Conservation (phyloP, 2,888 invertebrate species). For the Oscheius myriophilus region DNA sequence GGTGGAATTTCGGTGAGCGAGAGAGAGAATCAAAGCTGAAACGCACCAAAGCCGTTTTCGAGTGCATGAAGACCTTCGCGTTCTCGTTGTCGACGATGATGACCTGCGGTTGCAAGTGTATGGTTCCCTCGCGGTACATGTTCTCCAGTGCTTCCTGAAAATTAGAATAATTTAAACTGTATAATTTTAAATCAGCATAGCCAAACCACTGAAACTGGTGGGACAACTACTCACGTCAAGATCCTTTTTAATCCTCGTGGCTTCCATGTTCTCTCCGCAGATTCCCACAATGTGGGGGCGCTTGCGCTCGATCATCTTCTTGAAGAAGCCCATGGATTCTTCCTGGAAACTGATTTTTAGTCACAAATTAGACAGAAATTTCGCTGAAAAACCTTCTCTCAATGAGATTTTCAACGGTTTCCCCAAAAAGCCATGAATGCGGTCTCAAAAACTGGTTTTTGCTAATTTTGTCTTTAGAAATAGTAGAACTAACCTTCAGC, state of each 20-base stretch:
- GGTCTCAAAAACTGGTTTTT: neutral
- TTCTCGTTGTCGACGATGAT: slow-evolving; percentile 93
- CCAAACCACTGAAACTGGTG: too few species aligned
- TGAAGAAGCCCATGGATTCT: slow-evolving; percentile 58
- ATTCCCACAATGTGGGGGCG: slow-evolving; percentile 93
- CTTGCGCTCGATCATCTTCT: slow-evolving; percentile 82
- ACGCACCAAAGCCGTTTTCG: slow-evolving; percentile 76
- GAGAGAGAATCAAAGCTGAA: too few species aligned
- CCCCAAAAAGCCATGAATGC: neutral
- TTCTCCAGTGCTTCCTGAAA: slow-evolving; percentile 47
- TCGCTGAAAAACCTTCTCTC: too few species aligned
- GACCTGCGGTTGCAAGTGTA: slow-evolving; percentile 73
- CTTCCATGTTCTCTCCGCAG: slow-evolving; percentile 81
- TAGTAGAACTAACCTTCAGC: slow-evolving; percentile 41
- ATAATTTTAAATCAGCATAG: neutral
- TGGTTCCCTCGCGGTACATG: slow-evolving; percentile 72
- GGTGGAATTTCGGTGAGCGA: too few species aligned
- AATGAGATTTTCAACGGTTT: neutral
- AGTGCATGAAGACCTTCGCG: slow-evolving; percentile 89
- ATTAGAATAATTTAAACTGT: neutral
- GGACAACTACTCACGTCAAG: slow-evolving; percentile 9
- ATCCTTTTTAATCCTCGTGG: slow-evolving; percentile 43
- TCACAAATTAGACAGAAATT: neutral
- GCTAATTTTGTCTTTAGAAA: too few species aligned
- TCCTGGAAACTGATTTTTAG: slow-evolving; percentile 44